These are phyloP conservation scores for Drosophila ezoana DNA, from an alignment of 2,888 invertebrate species.

Conservation along the genomic window DNA sequence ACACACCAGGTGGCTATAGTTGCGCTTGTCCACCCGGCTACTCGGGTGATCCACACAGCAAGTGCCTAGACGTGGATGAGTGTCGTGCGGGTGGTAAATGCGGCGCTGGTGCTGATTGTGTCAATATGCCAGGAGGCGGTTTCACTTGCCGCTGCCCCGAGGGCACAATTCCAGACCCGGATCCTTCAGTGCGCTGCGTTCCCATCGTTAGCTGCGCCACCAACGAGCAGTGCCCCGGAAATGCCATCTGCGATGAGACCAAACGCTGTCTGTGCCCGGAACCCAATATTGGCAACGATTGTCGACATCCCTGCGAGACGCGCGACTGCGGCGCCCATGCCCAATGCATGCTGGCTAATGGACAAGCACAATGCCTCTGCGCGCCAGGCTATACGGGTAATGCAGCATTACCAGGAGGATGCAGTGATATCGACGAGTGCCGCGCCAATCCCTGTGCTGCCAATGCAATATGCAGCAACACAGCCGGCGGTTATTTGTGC, in stretches of 20 bases:
- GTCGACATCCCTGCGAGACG: slow-evolving; percentile 96
- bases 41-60: slow-evolving; percentile 92
- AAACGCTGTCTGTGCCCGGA: slow-evolving; percentile 94
- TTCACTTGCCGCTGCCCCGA: slow-evolving; percentile 93
- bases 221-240: slow-evolving; percentile 94
- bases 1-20: slow-evolving; percentile 91
- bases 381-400: slow-evolving; percentile 91
- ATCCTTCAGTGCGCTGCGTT: slow-evolving; percentile 92
- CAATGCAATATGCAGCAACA: slow-evolving; percentile 95
- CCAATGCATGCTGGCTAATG: slow-evolving; percentile 94
- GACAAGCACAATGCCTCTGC: slow-evolving; percentile 93
- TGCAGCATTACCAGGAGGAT: slow-evolving; percentile 87
- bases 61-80: slow-evolving; percentile 94
- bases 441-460: slow-evolving; percentile 91
- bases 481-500: slow-evolving; percentile 93
- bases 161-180: slow-evolving; percentile 93
- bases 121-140: slow-evolving; percentile 91
- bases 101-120: slow-evolving; percentile 92
- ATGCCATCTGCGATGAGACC: slow-evolving; percentile 92
- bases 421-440: slow-evolving; percentile 96
- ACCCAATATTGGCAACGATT: slow-evolving; percentile 96
- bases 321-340: slow-evolving; percentile 94
- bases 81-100: slow-evolving; percentile 90
- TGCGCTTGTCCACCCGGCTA: slow-evolving; percentile 94
- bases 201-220: slow-evolving; percentile 91